Evolutionary conservation across 2,113 vertebrate species (phyloP).

Genomic region (Hystrix cristata): DNA sequence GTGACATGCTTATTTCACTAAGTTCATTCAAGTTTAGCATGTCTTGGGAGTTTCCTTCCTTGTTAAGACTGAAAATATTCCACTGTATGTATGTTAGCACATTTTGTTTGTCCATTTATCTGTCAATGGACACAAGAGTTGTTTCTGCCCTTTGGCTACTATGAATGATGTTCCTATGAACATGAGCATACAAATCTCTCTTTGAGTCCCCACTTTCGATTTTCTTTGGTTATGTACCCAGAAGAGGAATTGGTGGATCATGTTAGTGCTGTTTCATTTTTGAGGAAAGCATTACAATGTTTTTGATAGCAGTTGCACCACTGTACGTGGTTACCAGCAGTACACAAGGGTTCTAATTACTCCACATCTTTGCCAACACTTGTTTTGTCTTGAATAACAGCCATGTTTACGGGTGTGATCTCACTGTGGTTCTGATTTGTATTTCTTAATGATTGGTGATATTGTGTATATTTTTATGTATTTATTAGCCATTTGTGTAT

Average conservation of each 20-base stretch:
- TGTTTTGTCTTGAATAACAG: conserved; percentile 20
- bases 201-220: not conserved
- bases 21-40: not conserved
- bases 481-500: not conserved
- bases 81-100: not conserved
- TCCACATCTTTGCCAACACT: not conserved
- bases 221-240: not conserved
- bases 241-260: not conserved
- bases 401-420: not conserved
- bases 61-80: conserved; percentile 4
- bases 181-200: not conserved
- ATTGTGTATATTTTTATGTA: not conserved
- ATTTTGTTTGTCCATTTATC: not conserved
- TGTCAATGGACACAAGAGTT: not conserved
- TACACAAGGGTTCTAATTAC: not conserved
- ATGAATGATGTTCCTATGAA: conserved; percentile 11
- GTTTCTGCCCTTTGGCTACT: not conserved
- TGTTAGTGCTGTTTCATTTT: conserved; percentile 20
- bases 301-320: not conserved
- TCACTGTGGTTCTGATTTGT: not conserved
- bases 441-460: conserved; percentile 32
- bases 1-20: conserved; percentile 33
- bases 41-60: not conserved
- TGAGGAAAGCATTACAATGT: not conserved
- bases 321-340: not conserved